phyloP scores from a whole-genome alignment of 2,113 vertebrate genomes.

The Gymnarchus niloticus region DNA sequence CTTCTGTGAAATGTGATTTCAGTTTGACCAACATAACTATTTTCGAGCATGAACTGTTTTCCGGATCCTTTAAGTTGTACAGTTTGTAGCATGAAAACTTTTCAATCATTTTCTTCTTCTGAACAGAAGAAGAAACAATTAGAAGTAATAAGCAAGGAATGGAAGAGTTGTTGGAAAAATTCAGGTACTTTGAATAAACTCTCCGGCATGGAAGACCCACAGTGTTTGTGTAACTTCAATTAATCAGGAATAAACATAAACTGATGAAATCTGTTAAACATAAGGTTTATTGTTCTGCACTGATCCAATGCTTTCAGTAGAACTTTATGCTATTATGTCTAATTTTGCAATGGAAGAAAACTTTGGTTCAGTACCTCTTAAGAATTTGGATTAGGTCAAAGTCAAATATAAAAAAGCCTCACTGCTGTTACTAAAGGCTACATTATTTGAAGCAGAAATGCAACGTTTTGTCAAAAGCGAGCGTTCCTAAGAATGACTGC shows the following conservation, averaged over 20 bases:
- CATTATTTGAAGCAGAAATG: slow-evolving; percentile 15
- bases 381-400: slow-evolving; percentile 2
- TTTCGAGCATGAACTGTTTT: background rate
- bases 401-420: slow-evolving; percentile 2
- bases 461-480: background rate
- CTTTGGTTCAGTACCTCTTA: background rate
- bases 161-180: slow-evolving; percentile 3
- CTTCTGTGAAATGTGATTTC: background rate
- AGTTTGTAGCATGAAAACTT: background rate
- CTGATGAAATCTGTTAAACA: slow-evolving; percentile 2
- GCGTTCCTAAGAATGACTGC: background rate
- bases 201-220: background rate
- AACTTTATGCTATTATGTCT: background rate
- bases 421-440: background rate
- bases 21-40: background rate
- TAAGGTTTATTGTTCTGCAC: slow-evolving; percentile 13
- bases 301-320: background rate
- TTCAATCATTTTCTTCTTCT: background rate
- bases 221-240: slow-evolving; percentile 9
- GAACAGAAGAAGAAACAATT: slow-evolving; percentile 1
- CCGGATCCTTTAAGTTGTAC: background rate
- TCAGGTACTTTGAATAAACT: slow-evolving; percentile 2
- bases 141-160: background rate
- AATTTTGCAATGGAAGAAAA: slow-evolving; percentile 13
- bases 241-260: slow-evolving; percentile 16